Conservation (phyloP, 2,888 invertebrate species). For the Sesia apiformis region DNA sequence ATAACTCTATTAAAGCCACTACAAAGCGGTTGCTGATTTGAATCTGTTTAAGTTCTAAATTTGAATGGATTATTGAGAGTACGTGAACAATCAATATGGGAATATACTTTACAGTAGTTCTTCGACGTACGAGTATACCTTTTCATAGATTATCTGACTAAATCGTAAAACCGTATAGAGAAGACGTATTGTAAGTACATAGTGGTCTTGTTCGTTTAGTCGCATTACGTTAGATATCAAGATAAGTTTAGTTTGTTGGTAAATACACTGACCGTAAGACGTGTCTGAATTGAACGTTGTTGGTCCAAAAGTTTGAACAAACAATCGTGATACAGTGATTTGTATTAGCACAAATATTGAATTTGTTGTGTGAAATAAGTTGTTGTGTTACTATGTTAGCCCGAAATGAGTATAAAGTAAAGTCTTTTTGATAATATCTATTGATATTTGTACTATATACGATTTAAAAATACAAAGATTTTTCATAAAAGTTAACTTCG, state of each 20-base stretch:
- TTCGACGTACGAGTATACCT: no score
- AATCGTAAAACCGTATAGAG: not conserved
- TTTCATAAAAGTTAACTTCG: no score
- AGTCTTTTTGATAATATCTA: no score
- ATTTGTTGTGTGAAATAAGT: not conserved
- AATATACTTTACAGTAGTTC: no score
- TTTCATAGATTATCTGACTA: not conserved
- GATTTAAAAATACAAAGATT: no score
- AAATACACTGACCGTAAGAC: not conserved
- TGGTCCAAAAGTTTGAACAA: not conserved
- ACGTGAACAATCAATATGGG: no score
- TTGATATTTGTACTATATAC: no score
- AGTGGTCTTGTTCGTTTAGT: not conserved
- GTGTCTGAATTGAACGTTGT: not conserved
- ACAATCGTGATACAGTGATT: not conserved
- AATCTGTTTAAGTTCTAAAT: no score
- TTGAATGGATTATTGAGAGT: no score
- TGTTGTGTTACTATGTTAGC: not conserved
- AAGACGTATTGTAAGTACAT: not conserved
- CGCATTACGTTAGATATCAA: not conserved
- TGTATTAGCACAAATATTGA: not conserved
- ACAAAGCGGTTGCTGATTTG: no score
- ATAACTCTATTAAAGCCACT: no score
- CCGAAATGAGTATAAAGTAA: no score
- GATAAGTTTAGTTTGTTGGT: not conserved